Conservation (phyloP, 2,797 vertebrate species). For the Lagodon rhomboides region DNA sequence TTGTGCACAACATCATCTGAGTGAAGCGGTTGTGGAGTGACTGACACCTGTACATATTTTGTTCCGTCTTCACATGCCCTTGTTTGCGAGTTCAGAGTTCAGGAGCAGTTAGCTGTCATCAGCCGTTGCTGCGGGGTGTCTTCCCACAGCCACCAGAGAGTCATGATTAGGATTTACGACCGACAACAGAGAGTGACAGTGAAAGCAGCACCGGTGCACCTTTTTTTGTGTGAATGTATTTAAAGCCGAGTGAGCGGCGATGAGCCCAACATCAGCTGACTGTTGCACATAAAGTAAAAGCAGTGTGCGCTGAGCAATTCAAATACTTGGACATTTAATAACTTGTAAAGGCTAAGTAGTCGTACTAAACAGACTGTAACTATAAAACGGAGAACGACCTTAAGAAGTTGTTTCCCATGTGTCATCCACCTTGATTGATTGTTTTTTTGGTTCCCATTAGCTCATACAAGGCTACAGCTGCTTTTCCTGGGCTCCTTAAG, state of each 20-base stretch:
- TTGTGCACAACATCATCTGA: not conserved
- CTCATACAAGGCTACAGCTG: too few relatives aligned
- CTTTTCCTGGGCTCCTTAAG: too few relatives aligned
- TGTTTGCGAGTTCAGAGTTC: not conserved
- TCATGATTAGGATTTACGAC: not conserved
- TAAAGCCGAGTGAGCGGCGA: not conserved
- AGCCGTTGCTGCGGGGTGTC: not conserved
- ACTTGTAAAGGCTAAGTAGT: not conserved
- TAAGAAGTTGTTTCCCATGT: too few relatives aligned
- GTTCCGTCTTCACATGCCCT: not conserved
- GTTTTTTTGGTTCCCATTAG: too few relatives aligned
- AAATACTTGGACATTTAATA: not conserved
- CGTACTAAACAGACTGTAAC: too few relatives aligned
- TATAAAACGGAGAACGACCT: too few relatives aligned
- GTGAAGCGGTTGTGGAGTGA: not conserved
- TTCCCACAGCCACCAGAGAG: not conserved
- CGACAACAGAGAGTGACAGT: not conserved
- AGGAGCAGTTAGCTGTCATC: not conserved
- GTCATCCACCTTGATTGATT: too few relatives aligned
- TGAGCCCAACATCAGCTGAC: not conserved
- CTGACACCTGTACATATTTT: not conserved
- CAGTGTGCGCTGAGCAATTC: not conserved
- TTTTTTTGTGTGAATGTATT: not conserved
- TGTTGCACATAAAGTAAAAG: not conserved
- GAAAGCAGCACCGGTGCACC: not conserved